Conservation (phyloP, 2,113 vertebrate species). For the Vulpes vulpes region DNA sequence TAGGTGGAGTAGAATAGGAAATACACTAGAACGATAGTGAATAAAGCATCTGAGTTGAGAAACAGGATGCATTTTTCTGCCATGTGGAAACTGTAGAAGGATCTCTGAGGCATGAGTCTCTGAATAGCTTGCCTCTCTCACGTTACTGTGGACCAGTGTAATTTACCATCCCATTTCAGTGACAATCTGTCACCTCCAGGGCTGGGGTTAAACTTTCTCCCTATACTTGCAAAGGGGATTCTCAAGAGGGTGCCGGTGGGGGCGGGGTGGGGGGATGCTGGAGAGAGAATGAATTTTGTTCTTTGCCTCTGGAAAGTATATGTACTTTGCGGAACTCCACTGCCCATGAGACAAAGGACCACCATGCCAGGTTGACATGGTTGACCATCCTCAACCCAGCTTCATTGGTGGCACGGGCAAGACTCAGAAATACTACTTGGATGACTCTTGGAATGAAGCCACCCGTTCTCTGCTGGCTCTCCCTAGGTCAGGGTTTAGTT, state of each 20-base stretch:
- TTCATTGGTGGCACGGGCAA: background rate
- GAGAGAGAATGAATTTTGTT: background rate
- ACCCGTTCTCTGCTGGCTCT: background rate
- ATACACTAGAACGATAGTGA: background rate
- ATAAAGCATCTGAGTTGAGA: background rate
- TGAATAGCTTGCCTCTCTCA: background rate
- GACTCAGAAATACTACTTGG: background rate
- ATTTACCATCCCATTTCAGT: background rate
- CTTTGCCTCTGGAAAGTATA: background rate
- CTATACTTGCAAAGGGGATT: background rate
- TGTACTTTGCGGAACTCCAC: fast-evolving
- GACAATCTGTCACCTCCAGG: background rate
- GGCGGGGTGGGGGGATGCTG: no score
- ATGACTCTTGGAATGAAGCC: background rate
- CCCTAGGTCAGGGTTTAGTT: background rate
- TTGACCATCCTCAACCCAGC: background rate
- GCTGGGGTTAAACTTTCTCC: background rate
- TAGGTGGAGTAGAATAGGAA: background rate
- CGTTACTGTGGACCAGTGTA: fast-evolving
- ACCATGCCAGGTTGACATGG: background rate
- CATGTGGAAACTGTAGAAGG: background rate
- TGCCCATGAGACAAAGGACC: background rate
- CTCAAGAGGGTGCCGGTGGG: background rate
- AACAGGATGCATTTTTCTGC: background rate
- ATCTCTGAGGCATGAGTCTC: background rate